Base-by-base conservation (phyloP, 1,140 invertebrate species). In the Chlorops oryzae region DNA sequence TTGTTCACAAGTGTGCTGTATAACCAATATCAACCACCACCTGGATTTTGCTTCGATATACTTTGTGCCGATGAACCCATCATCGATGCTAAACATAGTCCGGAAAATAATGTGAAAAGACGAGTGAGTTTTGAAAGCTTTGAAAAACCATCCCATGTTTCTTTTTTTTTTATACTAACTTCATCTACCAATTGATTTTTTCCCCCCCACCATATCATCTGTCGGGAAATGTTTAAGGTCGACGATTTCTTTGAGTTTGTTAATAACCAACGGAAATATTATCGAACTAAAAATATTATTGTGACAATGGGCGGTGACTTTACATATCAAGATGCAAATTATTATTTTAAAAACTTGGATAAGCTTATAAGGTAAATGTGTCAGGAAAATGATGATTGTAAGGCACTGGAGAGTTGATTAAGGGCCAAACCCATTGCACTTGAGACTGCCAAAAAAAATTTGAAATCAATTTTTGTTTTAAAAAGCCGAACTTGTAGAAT, bases 301-400 rank as follows among this genome's bases (percentile, higher is more conserved):
- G 74, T 96, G 42, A 93, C 92, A 1, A 96, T 96, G 92, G 94
- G 94, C 0, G 85, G 84, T 52, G 94, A 98, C 75, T 97, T 98
- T 65, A 82, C 85, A 37, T 97, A 92, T 73, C 86, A 90, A 65
- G 81, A 88, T 68, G 92, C 93, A 3, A 74, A 85, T 57, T 80
- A 82, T 61, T 93, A 88, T 84, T 96, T 82, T 67, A 83, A 79
- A 58, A 96, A 96, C 72, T 62, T 96, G 62, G 93, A 97, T 70
- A 89, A 88, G 70, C 76, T 96, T 3, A 93, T 96, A 62, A 78
- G 83, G 88, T 92, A 80, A 65, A 15, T 21, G 5, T 41, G 39
- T n/a, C 3, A 35, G 28, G 28, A 32, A 32, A 32, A n/a, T n/a
- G n/a, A n/a, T n/a, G n/a, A n/a, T n/a, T n/a, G n/a, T n/a, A n/a